Conservation (phyloP, 2,113 vertebrate species). For the Centropus bengalensis region DNA sequence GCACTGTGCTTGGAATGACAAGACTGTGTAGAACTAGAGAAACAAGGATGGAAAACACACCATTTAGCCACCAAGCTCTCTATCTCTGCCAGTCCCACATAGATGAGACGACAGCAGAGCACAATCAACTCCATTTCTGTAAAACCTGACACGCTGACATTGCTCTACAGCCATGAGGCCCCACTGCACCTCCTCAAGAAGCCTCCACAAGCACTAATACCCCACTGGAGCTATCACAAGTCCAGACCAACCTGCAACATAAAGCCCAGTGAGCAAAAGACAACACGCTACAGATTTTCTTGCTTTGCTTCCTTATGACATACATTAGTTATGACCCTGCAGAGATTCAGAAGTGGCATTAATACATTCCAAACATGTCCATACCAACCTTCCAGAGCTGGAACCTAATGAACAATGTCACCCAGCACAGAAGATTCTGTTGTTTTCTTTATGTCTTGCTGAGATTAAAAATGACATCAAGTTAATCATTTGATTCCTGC, state of each 20-base stretch:
- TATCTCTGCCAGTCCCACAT: neutral
- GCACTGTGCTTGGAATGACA: neutral
- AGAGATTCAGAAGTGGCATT: neutral
- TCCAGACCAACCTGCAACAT: neutral
- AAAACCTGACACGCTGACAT: neutral
- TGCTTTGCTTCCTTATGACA: neutral
- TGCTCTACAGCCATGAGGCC: neutral
- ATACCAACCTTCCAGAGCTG: neutral
- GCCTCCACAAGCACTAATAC: fast-evolving
- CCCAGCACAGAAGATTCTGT: neutral
- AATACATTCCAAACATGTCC: neutral
- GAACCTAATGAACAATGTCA: neutral
- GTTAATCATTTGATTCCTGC: neutral
- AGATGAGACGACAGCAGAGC: neutral
- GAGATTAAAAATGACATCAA: constrained; percentile 17
- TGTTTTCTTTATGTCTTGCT: neutral
- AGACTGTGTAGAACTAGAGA: neutral
- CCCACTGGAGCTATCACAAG: neutral
- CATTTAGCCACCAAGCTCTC: neutral
- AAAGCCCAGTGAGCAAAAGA: neutral
- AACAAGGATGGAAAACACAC: neutral
- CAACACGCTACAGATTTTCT: neutral
- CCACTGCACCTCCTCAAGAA: neutral
- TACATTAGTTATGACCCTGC: neutral
- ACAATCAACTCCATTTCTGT: neutral